phyloP scores from a whole-genome alignment of 1,140 invertebrate genomes.

The Chironomus tepperi region DNA sequence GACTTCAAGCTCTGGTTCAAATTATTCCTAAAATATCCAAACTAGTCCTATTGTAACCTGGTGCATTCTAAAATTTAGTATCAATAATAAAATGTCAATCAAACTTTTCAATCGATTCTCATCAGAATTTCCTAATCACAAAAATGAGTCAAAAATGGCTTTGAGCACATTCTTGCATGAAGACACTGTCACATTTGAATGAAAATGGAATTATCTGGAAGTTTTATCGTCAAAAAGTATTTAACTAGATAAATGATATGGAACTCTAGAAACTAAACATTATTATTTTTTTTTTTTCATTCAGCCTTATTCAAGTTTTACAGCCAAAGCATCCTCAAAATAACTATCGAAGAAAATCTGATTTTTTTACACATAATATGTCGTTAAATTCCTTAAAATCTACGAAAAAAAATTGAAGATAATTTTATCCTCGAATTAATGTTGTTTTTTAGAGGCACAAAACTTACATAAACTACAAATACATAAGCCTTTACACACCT shows the following conservation, averaged over 20 bases:
- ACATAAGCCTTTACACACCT: constrained; percentile 4
- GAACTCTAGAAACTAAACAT: background rate
- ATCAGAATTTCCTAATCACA: no score
- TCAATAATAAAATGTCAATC: no score
- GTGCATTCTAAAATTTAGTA: no score
- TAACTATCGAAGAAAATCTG: background rate
- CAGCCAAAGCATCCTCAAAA: background rate
- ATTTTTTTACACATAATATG: background rate
- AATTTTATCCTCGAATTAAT: background rate
- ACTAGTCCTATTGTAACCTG: no score
- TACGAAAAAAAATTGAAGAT: background rate
- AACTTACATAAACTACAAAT: background rate
- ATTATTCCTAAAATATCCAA: no score
- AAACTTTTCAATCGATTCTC: no score
- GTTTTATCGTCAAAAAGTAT: background rate
- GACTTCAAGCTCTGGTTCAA: no score
- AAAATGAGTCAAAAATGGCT: no score
- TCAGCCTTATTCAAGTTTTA: background rate
- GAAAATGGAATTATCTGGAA: background rate
- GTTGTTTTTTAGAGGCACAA: background rate
- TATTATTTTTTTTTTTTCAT: background rate
- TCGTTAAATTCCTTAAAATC: background rate
- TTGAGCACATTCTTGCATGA: background rate
- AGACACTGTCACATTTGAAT: background rate
- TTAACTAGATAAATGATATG: background rate